These are phyloP conservation scores for Pediacus dermestoides DNA, from an alignment of 2,888 invertebrate species.

Conservation along the genomic window DNA sequence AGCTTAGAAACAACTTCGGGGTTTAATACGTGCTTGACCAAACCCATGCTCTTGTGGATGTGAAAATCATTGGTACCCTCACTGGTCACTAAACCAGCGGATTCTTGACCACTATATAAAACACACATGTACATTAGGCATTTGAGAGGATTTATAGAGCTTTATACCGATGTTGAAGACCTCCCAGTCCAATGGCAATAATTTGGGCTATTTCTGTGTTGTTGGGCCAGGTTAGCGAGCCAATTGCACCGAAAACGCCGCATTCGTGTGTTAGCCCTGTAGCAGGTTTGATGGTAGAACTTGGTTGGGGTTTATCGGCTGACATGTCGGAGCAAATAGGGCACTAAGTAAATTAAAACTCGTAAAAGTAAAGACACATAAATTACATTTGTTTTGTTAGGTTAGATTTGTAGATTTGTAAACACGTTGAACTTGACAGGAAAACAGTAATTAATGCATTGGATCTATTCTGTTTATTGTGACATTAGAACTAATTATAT, in stretches of 20 bases:
- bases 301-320: too few relatives aligned
- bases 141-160: constrained; percentile 1
- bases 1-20: constrained; percentile 82
- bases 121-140: constrained; percentile 8
- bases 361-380: too few relatives aligned
- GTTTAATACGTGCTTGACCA: constrained; percentile 89
- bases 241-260: constrained; percentile 92
- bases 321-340: too few relatives aligned
- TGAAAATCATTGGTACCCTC: constrained; percentile 78
- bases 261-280: constrained; percentile 76
- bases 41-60: constrained; percentile 91
- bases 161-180: constrained; percentile 82
- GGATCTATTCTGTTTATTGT: background rate
- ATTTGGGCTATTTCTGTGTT: constrained; percentile 79
- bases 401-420: too few relatives aligned
- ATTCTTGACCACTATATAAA: constrained; percentile 88
- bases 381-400: too few relatives aligned
- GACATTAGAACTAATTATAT: constrained; percentile 1
- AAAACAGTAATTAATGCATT: too few relatives aligned
- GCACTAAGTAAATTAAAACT: too few relatives aligned
- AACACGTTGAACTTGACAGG: too few relatives aligned
- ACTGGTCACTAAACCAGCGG: constrained; percentile 93
- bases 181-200: constrained; percentile 86
- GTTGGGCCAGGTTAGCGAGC: constrained; percentile 51
- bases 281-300: constrained; percentile 15